A percentile compares a stretch with the other conserved stretches of the same genome.
phyloP scores from a whole-genome alignment of 2,797 vertebrate species.

The Poecilia velifera region DNA sequence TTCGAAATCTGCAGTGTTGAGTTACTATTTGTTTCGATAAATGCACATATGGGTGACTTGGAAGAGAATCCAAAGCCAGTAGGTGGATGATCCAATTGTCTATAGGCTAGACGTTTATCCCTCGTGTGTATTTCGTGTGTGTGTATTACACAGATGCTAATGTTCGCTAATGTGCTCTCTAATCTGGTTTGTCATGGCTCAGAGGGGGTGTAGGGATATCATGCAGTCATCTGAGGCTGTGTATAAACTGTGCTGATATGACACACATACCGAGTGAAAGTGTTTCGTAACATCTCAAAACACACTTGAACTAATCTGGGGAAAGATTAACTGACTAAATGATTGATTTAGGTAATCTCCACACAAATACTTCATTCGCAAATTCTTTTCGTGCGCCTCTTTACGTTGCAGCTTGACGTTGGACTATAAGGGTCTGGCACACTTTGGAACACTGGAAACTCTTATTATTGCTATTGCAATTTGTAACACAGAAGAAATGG shows the following conservation, averaged over 20 bases:
- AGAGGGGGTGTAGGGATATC: slow-evolving; percentile 37
- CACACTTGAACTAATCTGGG: slow-evolving; percentile 28
- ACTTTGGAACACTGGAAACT: not conserved
- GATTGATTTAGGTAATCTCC: not conserved
- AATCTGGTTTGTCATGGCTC: slow-evolving; percentile 60
- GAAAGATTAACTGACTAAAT: slow-evolving; percentile 10
- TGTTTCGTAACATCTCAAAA: slow-evolving; percentile 33
- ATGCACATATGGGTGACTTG: slow-evolving; percentile 24
- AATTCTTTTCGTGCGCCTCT: not conserved
- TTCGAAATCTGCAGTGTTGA: slow-evolving; percentile 49
- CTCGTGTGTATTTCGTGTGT: slow-evolving; percentile 13
- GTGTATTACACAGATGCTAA: slow-evolving; percentile 42
- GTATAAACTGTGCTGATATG: slow-evolving; percentile 30
- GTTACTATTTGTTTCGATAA: slow-evolving; percentile 43
- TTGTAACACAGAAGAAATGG: not conserved
- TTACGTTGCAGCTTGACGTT: not conserved
- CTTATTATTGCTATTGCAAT: not conserved
- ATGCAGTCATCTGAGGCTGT: slow-evolving; percentile 40
- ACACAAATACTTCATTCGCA: not conserved
- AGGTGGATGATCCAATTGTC: slow-evolving; percentile 59
- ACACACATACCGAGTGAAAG: slow-evolving; percentile 39
- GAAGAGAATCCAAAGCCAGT: slow-evolving; percentile 31
- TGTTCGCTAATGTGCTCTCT: slow-evolving; percentile 48
- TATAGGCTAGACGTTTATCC: slow-evolving; percentile 31
- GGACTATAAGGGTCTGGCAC: not conserved